These are phyloP conservation scores for Zaprionus camerounensis DNA, from an alignment of 1,140 invertebrate genomes.

Conservation along the genomic window DNA sequence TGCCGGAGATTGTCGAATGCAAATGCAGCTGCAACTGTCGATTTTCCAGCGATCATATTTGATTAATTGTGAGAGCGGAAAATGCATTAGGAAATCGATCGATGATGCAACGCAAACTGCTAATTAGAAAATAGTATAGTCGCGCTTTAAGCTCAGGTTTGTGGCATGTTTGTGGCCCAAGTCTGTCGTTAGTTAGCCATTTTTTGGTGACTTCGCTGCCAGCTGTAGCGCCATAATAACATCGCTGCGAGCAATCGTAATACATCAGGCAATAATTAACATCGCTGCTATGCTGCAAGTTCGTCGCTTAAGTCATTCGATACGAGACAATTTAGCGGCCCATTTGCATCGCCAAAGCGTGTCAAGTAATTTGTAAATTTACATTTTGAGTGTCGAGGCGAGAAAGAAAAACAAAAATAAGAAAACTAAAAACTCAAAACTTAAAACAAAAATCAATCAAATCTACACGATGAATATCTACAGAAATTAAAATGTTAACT, in stretches of 20 bases:
- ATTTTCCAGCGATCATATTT: slow-evolving; percentile 28
- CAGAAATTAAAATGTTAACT: slow-evolving; percentile 72
- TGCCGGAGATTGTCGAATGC: slow-evolving; percentile 25
- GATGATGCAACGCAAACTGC: slow-evolving; percentile 25
- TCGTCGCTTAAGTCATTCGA: slow-evolving; percentile 43
- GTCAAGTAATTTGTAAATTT: slow-evolving; percentile 70
- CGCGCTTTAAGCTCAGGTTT: neutral
- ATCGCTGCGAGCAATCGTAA: neutral
- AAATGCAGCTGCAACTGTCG: slow-evolving; percentile 17
- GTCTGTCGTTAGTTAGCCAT: neutral
- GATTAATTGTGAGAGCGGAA: slow-evolving; percentile 39
- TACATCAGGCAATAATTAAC: neutral
- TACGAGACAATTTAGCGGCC: slow-evolving; percentile 18
- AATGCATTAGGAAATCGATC: neutral
- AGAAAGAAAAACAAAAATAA: slow-evolving; percentile 16
- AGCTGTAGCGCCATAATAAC: neutral
- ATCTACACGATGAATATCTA: slow-evolving; percentile 43
- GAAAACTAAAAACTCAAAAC: slow-evolving; percentile 9
- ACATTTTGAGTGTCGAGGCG: slow-evolving; percentile 62
- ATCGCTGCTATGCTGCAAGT: slow-evolving; percentile 20
- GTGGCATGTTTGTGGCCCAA: neutral
- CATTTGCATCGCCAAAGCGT: slow-evolving; percentile 50
- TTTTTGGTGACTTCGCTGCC: neutral
- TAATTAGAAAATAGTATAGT: neutral
- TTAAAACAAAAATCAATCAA: slow-evolving; percentile 70